Conservation (phyloP, 37 sponge, comb jelly and placozoan species). For the Spongilla lacustris region DNA sequence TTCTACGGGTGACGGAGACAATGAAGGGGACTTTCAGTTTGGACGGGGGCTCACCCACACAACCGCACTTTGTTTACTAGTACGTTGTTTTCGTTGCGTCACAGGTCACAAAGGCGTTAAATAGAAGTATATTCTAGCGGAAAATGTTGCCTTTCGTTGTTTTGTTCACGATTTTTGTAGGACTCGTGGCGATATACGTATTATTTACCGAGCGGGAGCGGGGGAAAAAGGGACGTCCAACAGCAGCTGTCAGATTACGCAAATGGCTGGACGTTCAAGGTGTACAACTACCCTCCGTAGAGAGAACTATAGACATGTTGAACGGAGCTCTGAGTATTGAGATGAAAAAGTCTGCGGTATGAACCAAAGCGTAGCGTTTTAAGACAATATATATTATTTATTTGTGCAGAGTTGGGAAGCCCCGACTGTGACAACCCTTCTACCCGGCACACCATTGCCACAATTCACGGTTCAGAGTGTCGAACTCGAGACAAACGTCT, state of each 20-base stretch:
- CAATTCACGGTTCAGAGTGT: neutral
- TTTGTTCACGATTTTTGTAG: constrained; percentile 29
- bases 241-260: neutral
- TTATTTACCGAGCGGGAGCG: neutral
- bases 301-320: neutral
- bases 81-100: too few relatives aligned
- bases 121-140: too few relatives aligned
- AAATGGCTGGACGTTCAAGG: constrained; percentile 23
- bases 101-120: too few relatives aligned
- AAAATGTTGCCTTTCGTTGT: constrained; percentile 21
- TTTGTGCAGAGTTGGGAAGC: constrained; percentile 11
- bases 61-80: too few relatives aligned
- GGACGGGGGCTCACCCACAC: too few relatives aligned
- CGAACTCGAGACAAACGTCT: neutral
- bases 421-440: neutral
- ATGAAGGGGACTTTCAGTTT: too few relatives aligned
- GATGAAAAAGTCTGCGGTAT: too few relatives aligned
- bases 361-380: too few relatives aligned
- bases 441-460: constrained; percentile 24
- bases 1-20: too few relatives aligned
- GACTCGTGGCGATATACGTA: constrained; percentile 22
- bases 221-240: neutral
- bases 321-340: neutral
- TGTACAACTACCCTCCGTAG: neutral
- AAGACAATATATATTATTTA: neutral